Base-by-base conservation (phyloP, 2,888 invertebrate genomes). In the Agriopis aurantiaria region DNA sequence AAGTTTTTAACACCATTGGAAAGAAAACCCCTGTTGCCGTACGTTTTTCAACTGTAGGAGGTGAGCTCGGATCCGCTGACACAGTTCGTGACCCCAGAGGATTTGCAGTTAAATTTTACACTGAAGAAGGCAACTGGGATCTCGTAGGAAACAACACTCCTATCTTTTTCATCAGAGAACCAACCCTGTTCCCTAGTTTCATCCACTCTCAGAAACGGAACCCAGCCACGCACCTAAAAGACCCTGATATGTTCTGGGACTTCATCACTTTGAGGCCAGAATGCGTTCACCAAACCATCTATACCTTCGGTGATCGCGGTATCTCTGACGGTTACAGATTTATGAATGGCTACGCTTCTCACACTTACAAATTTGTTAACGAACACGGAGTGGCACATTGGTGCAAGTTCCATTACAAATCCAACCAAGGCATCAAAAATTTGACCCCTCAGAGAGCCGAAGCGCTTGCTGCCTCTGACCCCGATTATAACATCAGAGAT, bases 171-270 rank as follows among this genome's bases (percentile, higher is more conserved):
- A 96, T 99, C 81, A 96, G 98, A 64, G 99, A 99, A 88, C 97
- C 99, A 0, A 95, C 97, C 33, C 91, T 98, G 59, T 99, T 99
- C 91, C 98, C 99, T 9, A 98, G 97, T 84, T 99, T 99, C 84
- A 98, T 99, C 80, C 99, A 99, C 88, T 98, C 99, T 0, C 99
- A 99, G 88, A 99, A 99, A 89, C 96, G 99, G 75, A 99, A 99
- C 88, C 99, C 99, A 0, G 97, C 95, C 51, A 98, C 98, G 0
- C 97, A 98, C 85, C 93, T 99, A 43, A 98, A 98, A 92, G 99
- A 99, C 92, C 93, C 97, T 9, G 97, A 99, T 84, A 98, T 98
- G 98, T 98, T 98, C 87, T 99, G 99, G 99, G 99, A 99, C 89
- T 99, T 99, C 85, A 95, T 98, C 78, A 96, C 97, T 0, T 92